Conservation (phyloP, 2,113 vertebrate species). For the Furnarius figulus region DNA sequence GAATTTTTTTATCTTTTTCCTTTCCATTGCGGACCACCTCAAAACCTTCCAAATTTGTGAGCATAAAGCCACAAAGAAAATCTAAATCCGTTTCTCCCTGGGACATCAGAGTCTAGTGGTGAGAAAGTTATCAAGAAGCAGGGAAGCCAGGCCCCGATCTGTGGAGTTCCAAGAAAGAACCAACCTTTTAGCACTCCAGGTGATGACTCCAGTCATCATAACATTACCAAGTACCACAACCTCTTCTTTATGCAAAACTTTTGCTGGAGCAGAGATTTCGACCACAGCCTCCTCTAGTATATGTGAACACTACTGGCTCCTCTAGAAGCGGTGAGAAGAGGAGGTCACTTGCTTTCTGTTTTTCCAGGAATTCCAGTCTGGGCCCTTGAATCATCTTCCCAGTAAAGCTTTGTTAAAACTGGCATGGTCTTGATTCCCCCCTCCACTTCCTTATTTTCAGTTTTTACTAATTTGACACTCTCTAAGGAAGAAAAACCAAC, state of each 20-base stretch:
- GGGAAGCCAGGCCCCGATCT: neutral
- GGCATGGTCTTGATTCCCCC: neutral
- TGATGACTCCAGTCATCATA: neutral
- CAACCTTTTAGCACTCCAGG: neutral
- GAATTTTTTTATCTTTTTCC: neutral
- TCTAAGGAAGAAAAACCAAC: slow-evolving; percentile 28
- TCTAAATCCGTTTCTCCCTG: neutral
- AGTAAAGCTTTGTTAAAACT: slow-evolving; percentile 17
- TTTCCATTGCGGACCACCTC: neutral
- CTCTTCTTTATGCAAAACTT: neutral
- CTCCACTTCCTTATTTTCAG: neutral
- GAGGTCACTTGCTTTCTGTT: neutral
- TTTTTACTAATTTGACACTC: slow-evolving; percentile 34
- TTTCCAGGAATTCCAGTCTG: slow-evolving; percentile 3
- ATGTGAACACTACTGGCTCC: neutral
- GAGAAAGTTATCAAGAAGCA: neutral
- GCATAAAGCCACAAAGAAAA: neutral
- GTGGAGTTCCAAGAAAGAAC: neutral
- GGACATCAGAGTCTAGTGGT: neutral
- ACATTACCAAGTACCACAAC: neutral
- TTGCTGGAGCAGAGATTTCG: neutral
- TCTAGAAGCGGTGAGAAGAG: neutral
- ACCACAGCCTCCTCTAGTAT: neutral
- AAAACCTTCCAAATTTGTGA: neutral
- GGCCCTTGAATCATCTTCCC: slow-evolving; percentile 23